These are phyloP conservation scores for Drosophila meridiana DNA, from an alignment of 2,888 invertebrate genomes.

Conservation along the genomic window DNA sequence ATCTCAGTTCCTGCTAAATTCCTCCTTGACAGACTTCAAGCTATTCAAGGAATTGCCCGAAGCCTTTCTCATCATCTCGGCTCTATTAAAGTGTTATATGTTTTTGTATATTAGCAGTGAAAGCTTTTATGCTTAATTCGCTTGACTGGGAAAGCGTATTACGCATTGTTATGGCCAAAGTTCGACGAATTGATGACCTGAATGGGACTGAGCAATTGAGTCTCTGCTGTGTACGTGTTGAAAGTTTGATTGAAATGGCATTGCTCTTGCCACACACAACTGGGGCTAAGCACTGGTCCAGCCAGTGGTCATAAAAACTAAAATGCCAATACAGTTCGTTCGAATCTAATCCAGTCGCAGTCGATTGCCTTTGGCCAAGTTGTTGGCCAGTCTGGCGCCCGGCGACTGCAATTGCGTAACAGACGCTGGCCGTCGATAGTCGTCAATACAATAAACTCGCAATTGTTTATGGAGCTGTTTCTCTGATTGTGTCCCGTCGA, in stretches of 20 bases:
- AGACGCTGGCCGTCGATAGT: constrained; percentile 34
- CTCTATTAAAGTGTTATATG: constrained; percentile 14
- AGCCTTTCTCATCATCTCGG: constrained; percentile 5
- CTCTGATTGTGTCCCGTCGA: constrained; percentile 42
- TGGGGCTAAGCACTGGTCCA: constrained; percentile 14
- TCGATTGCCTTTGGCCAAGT: constrained; percentile 20
- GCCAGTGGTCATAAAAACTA: constrained; percentile 54
- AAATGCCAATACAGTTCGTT: constrained; percentile 34
- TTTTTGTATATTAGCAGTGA: constrained; percentile 29
- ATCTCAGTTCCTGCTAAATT: constrained; percentile 5
- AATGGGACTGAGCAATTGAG: constrained; percentile 16
- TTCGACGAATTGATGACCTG: constrained; percentile 41
- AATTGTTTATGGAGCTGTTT: constrained; percentile 54
- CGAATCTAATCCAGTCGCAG: constrained; percentile 12
- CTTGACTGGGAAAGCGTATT: constrained; percentile 33
- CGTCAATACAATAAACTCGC: constrained; percentile 57
- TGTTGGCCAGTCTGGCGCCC: constrained; percentile 49
- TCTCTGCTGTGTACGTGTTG: constrained; percentile 58
- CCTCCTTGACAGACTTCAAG: constrained; percentile 9
- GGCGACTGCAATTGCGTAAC: constrained; percentile 48
- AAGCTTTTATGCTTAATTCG: constrained; percentile 34
- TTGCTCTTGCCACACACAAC: neutral
- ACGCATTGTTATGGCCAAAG: constrained; percentile 62
- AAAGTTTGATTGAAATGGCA: constrained; percentile 69
- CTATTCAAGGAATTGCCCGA: constrained; percentile 36